phyloP scores from a whole-genome alignment of 2,797 vertebrate species.

The Neopelma chrysocephalum region DNA sequence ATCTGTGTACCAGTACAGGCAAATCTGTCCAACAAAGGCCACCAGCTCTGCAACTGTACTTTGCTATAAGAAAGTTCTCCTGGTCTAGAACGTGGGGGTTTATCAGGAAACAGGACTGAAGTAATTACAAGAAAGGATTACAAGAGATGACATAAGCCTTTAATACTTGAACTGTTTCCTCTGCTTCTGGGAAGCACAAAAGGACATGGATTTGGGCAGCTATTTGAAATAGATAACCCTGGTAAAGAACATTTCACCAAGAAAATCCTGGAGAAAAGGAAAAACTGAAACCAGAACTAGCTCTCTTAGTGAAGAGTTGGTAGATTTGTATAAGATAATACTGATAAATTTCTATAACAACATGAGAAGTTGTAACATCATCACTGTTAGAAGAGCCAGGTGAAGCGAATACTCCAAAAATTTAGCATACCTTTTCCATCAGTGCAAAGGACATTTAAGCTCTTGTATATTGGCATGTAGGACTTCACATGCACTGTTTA shows the following conservation, averaged over 20 bases:
- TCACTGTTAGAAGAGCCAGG: neutral
- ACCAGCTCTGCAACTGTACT: neutral
- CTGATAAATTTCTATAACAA: neutral
- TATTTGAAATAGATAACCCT: neutral
- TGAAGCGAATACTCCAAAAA: neutral
- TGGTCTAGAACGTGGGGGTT: neutral
- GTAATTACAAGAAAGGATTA: neutral
- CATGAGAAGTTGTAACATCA: no score
- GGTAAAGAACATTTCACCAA: neutral
- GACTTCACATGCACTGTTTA: rapidly evolving
- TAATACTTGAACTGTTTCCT: neutral
- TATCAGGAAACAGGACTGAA: neutral
- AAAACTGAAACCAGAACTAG: neutral
- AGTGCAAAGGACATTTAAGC: neutral
- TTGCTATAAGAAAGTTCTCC: neutral
- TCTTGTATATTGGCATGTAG: neutral
- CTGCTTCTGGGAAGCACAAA: neutral
- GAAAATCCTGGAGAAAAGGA: neutral
- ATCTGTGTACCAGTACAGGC: no score
- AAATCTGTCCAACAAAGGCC: neutral
- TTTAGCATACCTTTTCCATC: neutral
- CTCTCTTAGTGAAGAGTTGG: neutral
- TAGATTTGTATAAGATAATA: neutral
- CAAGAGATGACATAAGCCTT: neutral
- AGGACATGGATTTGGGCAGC: neutral